A percentile compares a stretch with the other conserved stretches of the same genome.
Evolutionary conservation across 2,113 vertebrate species (phyloP).

Genomic region (Colinus virginianus): DNA sequence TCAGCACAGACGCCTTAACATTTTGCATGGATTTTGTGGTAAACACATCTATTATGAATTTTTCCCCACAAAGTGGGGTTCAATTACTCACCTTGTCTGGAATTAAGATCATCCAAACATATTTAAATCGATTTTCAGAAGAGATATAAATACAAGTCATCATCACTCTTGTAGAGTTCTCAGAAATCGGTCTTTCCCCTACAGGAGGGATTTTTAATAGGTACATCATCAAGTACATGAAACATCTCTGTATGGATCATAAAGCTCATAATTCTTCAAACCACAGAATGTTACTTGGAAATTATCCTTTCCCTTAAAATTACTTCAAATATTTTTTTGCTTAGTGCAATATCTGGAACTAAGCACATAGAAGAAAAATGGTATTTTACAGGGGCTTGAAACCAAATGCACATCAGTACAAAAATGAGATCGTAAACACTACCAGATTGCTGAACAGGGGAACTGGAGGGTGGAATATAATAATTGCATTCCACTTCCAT

Average conservation of each 20-base stretch:
- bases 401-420: neutral
- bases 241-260: neutral
- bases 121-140: slow-evolving; percentile 71
- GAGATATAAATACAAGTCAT: slow-evolving; percentile 63
- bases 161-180: slow-evolving; percentile 43
- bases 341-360: neutral
- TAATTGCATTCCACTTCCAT: neutral
- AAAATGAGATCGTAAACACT: slow-evolving; percentile 19
- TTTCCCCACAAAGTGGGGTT: neutral
- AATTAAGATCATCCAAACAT: slow-evolving; percentile 67
- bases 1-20: neutral
- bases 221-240: neutral
- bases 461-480: neutral
- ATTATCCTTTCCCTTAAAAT: slow-evolving; percentile 14
- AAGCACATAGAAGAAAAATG: neutral
- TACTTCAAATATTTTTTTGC: neutral
- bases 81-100: slow-evolving; percentile 67
- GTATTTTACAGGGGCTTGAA: neutral
- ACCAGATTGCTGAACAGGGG: neutral
- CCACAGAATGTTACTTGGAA: neutral
- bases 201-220: slow-evolving; percentile 21
- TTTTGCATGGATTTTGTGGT: neutral
- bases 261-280: neutral
- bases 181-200: slow-evolving; percentile 70
- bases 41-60: neutral